These are phyloP conservation scores for Halcyon badia DNA, from an alignment of 2,797 vertebrate genomes.

Conservation along the genomic window DNA sequence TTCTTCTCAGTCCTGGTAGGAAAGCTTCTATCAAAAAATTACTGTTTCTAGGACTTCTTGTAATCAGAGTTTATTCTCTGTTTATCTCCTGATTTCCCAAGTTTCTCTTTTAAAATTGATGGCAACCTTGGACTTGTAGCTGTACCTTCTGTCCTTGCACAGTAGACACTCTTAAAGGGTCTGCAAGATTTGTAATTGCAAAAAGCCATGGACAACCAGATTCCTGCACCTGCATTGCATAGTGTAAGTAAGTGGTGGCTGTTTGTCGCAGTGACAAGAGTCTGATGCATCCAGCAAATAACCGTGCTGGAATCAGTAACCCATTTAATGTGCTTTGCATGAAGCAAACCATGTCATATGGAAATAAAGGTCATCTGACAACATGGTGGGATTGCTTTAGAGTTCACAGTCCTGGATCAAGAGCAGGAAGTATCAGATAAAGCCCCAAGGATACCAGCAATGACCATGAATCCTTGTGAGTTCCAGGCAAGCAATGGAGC, in stretches of 20 bases:
- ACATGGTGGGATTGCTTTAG: not conserved
- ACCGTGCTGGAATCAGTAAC: not conserved
- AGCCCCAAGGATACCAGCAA: not conserved
- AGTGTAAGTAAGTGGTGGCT: not conserved
- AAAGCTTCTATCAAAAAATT: not conserved
- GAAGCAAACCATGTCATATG: not conserved
- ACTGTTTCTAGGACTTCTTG: not conserved
- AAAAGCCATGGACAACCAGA: accelerated
- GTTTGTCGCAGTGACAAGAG: not conserved
- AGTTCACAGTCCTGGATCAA: not conserved
- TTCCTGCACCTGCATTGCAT: not conserved
- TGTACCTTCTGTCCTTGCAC: not conserved
- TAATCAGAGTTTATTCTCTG: not conserved
- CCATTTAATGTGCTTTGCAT: not conserved
- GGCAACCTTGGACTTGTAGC: not conserved
- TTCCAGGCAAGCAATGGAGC: not conserved
- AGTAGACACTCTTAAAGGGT: not conserved
- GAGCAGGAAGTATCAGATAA: not conserved
- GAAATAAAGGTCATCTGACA: not conserved
- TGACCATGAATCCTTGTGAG: not conserved
- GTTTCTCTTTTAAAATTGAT: not conserved
- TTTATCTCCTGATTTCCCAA: not conserved
- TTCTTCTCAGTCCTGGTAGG: not conserved
- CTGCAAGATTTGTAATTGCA: not conserved
- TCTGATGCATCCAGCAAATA: not conserved